These are phyloP conservation scores for Drosophila tanythrix DNA, from an alignment of 2,888 invertebrate genomes.

Conservation along the genomic window DNA sequence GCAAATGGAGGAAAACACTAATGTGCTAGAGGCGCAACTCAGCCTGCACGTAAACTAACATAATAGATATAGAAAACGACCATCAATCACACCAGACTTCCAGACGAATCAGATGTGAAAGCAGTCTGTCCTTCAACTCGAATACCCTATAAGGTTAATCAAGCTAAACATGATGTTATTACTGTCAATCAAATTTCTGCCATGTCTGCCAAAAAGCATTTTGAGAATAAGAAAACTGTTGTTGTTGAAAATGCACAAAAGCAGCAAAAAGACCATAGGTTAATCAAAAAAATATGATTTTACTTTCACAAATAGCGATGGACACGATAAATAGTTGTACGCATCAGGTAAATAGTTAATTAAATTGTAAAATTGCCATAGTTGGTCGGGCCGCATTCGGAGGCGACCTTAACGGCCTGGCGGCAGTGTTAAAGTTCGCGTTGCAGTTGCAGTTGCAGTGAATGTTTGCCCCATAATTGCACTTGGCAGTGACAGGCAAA, in stretches of 20 bases:
- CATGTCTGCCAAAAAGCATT: neutral
- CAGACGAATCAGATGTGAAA: neutral
- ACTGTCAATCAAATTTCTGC: neutral
- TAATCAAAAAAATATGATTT: conserved; percentile 30
- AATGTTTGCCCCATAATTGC: conserved; percentile 75
- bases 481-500: conserved; percentile 70
- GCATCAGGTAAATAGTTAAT: conserved; percentile 49
- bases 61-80: neutral
- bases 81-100: neutral
- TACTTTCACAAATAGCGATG: conserved; percentile 21
- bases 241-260: neutral
- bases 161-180: neutral
- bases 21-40: neutral
- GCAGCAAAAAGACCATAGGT: conserved; percentile 1
- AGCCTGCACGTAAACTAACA: neutral
- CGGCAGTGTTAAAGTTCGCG: conserved; percentile 69
- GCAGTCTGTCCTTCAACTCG: neutral
- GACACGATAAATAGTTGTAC: conserved; percentile 28
- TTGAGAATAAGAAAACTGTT: neutral
- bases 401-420: conserved; percentile 26
- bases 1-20: conserved; percentile 1
- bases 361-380: conserved; percentile 44
- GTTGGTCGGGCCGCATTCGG: conserved; percentile 1
- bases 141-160: neutral
- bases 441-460: conserved; percentile 35